Evolutionary conservation across 2,888 invertebrate genomes (phyloP).

Genomic region (Stenchaetothrips biformis): DNA sequence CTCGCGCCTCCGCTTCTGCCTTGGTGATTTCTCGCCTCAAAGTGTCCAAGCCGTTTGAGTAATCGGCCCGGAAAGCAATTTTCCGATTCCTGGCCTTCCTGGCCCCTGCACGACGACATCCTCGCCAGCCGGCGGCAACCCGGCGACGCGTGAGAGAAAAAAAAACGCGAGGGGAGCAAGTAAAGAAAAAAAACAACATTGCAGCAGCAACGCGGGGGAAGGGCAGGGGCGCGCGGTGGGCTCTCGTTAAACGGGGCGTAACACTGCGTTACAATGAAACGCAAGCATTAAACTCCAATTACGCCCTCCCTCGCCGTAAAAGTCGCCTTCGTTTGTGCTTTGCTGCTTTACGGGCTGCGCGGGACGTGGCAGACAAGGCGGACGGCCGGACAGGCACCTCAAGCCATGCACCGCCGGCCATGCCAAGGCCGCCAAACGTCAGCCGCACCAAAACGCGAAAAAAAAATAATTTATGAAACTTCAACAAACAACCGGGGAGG

Average conservation of each 20-base stretch:
- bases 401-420: neutral
- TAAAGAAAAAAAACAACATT: neutral
- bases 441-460: no score
- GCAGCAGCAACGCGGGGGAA: neutral
- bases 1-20: no score
- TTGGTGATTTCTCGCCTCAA: no score
- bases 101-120: neutral
- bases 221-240: neutral
- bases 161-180: neutral
- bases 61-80: no score
- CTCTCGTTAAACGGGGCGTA: slow-evolving; percentile 20
- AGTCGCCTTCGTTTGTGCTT: slow-evolving; percentile 22
- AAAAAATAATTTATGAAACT: no score
- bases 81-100: no score
- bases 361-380: neutral
- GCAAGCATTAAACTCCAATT: slow-evolving; percentile 21
- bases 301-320: slow-evolving; percentile 14
- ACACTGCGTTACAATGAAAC: slow-evolving; percentile 23
- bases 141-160: neutral
- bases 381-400: neutral
- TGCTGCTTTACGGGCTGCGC: slow-evolving; percentile 7
- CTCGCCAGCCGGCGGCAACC: neutral
- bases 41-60: no score
- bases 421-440: neutral
- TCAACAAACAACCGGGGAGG: no score